phyloP scores from a whole-genome alignment of 2,888 invertebrate species.

The Pseudococcus jackbeardsleyi region DNA sequence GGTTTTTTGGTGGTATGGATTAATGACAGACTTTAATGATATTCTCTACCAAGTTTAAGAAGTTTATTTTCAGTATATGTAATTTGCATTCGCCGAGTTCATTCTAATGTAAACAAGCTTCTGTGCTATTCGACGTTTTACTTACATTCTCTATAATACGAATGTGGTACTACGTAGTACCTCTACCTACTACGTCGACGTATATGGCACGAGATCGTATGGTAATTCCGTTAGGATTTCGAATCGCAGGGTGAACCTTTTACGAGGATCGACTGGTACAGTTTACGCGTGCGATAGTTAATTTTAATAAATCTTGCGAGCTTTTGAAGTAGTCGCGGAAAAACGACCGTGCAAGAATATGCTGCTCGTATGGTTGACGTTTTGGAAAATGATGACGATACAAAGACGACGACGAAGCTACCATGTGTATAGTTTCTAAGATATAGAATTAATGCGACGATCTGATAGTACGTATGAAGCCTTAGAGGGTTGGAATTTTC shows the following conservation, averaged over 20 bases:
- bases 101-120: conserved; percentile 5
- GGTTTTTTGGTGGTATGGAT: background rate
- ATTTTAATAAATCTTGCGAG: conserved; percentile 35
- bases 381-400: background rate
- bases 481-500: conserved; percentile 12
- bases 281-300: background rate
- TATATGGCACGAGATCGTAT: conserved; percentile 1
- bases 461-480: conserved; percentile 11
- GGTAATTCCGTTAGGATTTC: conserved; percentile 34
- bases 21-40: conserved; percentile 47
- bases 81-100: conserved; percentile 36
- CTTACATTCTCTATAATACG: background rate
- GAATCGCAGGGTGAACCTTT: background rate
- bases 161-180: background rate
- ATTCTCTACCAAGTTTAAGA: conserved; percentile 6
- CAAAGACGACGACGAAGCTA: background rate
- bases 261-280: background rate
- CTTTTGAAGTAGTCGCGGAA: background rate
- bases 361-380: background rate
- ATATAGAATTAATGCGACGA: background rate
- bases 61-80: conserved; percentile 5
- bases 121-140: conserved; percentile 16
- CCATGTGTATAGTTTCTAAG: background rate
- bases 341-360: background rate
- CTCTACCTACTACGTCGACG: background rate